A percentile compares a stretch with the other conserved stretches of the same genome.
Conservation (phyloP, 2,888 invertebrate species). For the Hirudinaria manillensis region DNA sequence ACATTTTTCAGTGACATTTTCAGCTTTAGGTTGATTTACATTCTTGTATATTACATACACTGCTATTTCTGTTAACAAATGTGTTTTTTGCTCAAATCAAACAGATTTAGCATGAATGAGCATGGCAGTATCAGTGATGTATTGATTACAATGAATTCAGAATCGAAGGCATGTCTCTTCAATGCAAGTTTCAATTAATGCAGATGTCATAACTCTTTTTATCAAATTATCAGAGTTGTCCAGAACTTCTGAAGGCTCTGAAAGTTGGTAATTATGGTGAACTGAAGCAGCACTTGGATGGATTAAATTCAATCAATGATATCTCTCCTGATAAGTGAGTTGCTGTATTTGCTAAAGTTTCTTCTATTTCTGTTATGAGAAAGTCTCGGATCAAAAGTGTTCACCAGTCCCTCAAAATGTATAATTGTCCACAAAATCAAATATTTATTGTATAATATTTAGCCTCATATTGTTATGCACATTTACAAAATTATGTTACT, state of each 20-base stretch:
- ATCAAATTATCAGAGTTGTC: constrained; percentile 31
- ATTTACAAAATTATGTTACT: too few species aligned
- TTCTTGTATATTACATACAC: neutral
- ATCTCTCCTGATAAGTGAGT: constrained; percentile 77
- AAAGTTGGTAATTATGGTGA: constrained; percentile 81
- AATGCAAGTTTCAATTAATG: neutral
- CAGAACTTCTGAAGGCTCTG: constrained; percentile 30
- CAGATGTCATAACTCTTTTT: neutral
- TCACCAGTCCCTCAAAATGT: too few species aligned
- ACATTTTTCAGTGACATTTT: neutral
- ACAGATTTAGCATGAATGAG: neutral
- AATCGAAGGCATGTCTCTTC: constrained; percentile 5
- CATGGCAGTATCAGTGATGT: constrained; percentile 17
- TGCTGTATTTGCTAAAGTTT: neutral
- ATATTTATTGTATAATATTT: too few species aligned
- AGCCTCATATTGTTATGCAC: too few species aligned
- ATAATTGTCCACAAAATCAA: too few species aligned
- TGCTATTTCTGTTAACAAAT: too few species aligned
- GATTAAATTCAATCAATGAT: constrained; percentile 83
- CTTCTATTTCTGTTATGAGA: too few species aligned
- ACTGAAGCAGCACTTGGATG: constrained; percentile 84
- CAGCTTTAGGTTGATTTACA: neutral
- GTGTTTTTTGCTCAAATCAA: too few species aligned
- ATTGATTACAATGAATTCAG: constrained; percentile 18
- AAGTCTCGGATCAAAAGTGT: too few species aligned